Evolutionary conservation across 1,140 invertebrate genomes (phyloP).

Genomic region (Dryas iulia): DNA sequence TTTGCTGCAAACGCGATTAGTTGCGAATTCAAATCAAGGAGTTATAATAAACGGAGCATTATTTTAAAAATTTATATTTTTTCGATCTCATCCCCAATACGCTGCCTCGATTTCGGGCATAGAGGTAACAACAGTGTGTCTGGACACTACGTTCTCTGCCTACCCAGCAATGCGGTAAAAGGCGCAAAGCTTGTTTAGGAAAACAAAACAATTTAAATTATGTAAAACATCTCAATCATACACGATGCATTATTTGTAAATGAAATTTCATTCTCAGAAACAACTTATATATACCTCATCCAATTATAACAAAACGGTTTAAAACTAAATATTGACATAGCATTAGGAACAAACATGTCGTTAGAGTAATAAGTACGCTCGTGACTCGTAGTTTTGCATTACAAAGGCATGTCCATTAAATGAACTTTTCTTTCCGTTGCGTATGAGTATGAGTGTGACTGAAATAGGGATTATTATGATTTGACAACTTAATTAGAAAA

Average conservation of each 20-base stretch:
- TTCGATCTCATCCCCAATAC: too few relatives aligned
- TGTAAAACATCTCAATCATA: background rate
- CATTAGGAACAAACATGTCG: conserved; percentile 3
- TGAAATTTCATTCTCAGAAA: background rate
- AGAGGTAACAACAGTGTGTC: too few relatives aligned
- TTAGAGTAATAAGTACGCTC: background rate
- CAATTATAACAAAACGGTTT: background rate
- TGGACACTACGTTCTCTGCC: too few relatives aligned
- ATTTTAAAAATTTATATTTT: too few relatives aligned
- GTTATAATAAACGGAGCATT: too few relatives aligned
- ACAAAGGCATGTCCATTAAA: background rate
- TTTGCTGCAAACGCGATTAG: too few relatives aligned
- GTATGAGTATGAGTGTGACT: background rate
- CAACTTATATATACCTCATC: background rate
- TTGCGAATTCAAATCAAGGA: too few relatives aligned
- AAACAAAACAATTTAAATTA: background rate
- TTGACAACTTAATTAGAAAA: background rate
- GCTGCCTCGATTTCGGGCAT: too few relatives aligned
- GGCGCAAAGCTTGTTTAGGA: too few relatives aligned
- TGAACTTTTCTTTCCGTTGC: background rate
- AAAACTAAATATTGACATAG: conserved; percentile 2
- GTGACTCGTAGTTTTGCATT: background rate
- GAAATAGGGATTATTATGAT: background rate
- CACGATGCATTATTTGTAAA: background rate
- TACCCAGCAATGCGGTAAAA: too few relatives aligned